phyloP scores from a whole-genome alignment of 1,140 invertebrate species.

The Kradibia gibbosae region DNA sequence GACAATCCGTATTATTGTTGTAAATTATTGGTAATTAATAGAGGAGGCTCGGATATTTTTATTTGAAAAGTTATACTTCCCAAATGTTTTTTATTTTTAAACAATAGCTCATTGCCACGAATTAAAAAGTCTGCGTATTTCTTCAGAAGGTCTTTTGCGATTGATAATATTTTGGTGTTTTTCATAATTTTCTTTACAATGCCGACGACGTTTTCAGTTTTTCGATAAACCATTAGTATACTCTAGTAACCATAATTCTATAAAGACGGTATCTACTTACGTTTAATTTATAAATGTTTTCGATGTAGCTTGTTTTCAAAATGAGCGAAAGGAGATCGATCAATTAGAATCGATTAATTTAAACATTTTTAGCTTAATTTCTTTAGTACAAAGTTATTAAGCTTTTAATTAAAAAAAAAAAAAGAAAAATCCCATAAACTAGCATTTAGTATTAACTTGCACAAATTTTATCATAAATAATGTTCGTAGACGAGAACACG shows the following conservation, averaged over 20 bases:
- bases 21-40: neutral
- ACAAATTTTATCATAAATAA: neutral
- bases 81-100: too few relatives aligned
- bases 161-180: too few relatives aligned
- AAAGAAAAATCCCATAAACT: neutral
- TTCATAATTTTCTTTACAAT: too few relatives aligned
- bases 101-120: too few relatives aligned
- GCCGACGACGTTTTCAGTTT: too few relatives aligned
- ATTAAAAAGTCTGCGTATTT: too few relatives aligned
- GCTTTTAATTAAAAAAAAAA: neutral
- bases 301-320: constrained; percentile 5
- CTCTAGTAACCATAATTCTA: too few relatives aligned
- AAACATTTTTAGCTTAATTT: neutral
- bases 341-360: neutral
- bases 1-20: neutral
- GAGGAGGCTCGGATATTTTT: neutral
- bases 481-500: neutral
- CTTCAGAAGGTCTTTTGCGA: too few relatives aligned
- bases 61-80: neutral
- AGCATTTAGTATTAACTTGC: neutral
- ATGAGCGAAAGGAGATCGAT: neutral
- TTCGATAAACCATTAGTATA: too few relatives aligned
- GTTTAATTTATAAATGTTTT: too few relatives aligned
- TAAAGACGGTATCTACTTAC: too few relatives aligned
- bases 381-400: neutral